Evolutionary conservation across 2,797 vertebrate genomes (phyloP).

Genomic region (Scolopax bukidnonensis): DNA sequence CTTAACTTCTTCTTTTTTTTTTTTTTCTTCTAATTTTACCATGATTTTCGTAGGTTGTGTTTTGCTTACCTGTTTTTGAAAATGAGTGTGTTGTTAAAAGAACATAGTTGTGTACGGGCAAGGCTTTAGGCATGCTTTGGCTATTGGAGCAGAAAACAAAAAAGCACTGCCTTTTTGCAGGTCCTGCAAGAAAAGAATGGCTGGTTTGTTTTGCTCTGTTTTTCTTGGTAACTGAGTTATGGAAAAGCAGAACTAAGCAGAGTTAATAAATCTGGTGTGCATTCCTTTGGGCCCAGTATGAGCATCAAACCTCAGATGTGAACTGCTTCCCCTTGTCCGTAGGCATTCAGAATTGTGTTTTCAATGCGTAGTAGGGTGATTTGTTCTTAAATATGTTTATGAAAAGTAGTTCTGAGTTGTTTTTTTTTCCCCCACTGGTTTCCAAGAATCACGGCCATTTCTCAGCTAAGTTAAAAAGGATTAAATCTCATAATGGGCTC

Average conservation of each 20-base stretch:
- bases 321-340: conserved; percentile 19
- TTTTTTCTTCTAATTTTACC: background rate
- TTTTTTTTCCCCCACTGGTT: background rate
- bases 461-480: conserved; percentile 12
- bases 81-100: background rate
- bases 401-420: conserved; percentile 1
- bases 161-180: background rate
- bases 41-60: background rate
- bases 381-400: conserved; percentile 19
- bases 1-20: background rate
- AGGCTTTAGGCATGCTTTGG: conserved; percentile 6
- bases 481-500: background rate
- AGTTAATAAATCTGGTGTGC: conserved; percentile 34
- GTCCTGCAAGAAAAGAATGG: conserved; percentile 12
- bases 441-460: conserved; percentile 1
- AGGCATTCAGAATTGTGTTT: conserved; percentile 18
- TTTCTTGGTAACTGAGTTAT: conserved; percentile 54
- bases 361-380: background rate
- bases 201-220: conserved; percentile 38
- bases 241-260: conserved; percentile 33
- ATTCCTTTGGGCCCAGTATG: conserved; percentile 8
- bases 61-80: conserved; percentile 28
- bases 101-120: background rate
- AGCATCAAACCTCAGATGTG: conserved; percentile 25
- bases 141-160: conserved; percentile 42